Percentiles rank a stretch among this genome's conserved stretches.
Conservation (phyloP, 2,113 vertebrate genomes). For the Melanerpes formicivorus region DNA sequence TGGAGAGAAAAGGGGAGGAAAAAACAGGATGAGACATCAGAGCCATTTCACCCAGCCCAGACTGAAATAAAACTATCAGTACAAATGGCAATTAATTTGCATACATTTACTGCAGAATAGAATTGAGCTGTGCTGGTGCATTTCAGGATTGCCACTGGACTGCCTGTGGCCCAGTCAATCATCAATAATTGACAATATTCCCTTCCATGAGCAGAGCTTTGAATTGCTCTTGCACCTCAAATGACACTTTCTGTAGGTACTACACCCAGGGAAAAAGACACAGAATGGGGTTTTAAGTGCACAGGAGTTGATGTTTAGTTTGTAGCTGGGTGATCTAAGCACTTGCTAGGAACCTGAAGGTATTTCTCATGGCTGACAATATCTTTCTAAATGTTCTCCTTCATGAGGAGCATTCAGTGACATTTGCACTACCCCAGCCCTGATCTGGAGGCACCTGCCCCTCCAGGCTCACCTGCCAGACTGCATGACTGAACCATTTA, state of each 20-base stretch:
- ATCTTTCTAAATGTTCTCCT: background rate
- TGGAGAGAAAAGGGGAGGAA: slow-evolving; percentile 36
- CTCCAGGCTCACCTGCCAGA: background rate
- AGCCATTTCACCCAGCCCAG: slow-evolving; percentile 6
- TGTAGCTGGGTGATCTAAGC: background rate
- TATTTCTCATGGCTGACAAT: background rate
- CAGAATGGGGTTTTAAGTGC: background rate
- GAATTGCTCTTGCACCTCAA: background rate
- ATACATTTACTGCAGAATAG: background rate
- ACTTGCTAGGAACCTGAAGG: background rate
- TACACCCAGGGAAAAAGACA: background rate
- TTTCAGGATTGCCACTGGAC: background rate
- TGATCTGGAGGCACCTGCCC: background rate
- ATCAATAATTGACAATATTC: background rate
- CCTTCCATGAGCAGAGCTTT: background rate
- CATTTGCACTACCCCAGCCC: background rate
- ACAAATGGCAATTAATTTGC: slow-evolving; percentile 27
- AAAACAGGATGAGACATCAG: slow-evolving; percentile 57
- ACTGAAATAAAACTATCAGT: slow-evolving; percentile 35
- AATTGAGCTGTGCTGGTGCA: background rate
- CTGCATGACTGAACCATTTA: background rate
- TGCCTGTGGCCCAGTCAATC: background rate
- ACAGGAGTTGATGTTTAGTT: background rate
- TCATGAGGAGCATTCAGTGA: background rate
- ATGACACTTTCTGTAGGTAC: background rate